Evolutionary conservation across 2,113 vertebrate species (phyloP).

Genomic region (Oenanthe oenanthe): DNA sequence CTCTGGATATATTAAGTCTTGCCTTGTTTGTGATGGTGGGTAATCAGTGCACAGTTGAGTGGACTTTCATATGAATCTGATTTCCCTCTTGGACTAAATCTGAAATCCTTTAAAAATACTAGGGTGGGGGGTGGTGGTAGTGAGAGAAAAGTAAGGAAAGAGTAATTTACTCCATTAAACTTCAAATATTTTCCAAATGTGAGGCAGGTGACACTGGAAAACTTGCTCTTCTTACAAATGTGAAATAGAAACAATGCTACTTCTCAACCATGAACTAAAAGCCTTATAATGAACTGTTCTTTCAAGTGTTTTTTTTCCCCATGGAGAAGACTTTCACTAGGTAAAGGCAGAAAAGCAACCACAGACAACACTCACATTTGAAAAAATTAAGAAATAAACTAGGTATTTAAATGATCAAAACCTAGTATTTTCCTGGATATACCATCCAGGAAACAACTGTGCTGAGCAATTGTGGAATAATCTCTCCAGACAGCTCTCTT

Average conservation of each 20-base stretch:
- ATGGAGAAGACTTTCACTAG: neutral
- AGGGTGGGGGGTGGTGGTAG: accelerated
- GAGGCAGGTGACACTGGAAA: neutral
- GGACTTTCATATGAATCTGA: neutral
- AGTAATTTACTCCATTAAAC: neutral
- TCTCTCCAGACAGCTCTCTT: neutral
- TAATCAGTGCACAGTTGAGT: neutral
- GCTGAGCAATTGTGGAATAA: neutral
- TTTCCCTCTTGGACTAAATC: neutral
- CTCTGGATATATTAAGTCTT: neutral
- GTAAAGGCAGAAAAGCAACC: neutral
- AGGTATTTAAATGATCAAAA: neutral
- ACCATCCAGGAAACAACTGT: neutral
- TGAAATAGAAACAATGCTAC: neutral
- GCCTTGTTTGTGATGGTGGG: neutral
- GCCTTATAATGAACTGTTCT: neutral
- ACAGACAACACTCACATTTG: neutral
- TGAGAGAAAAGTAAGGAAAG: neutral
- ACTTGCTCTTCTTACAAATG: neutral
- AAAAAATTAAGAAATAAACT: slow-evolving; percentile 12
- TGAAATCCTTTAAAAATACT: neutral
- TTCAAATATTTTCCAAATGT: neutral
- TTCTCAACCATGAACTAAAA: neutral
- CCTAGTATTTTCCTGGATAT: neutral
- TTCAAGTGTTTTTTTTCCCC: neutral